Conservation (phyloP, 2,113 vertebrate species). For the Isurus oxyrinchus region DNA sequence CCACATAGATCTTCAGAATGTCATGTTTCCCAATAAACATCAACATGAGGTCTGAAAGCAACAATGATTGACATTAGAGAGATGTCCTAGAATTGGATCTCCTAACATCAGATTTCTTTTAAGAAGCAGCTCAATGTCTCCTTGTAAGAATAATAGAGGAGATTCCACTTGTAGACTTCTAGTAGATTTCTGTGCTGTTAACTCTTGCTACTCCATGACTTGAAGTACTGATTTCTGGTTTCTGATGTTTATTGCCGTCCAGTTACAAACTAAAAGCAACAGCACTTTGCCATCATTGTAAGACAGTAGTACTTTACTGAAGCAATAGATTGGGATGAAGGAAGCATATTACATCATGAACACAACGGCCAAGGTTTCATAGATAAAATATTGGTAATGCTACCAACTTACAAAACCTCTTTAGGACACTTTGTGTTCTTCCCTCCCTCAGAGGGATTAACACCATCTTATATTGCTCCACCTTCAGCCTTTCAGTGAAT, state of each 20-base stretch:
- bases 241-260: background rate
- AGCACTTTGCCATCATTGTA: background rate
- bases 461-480: background rate
- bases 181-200: background rate
- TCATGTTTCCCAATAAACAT: background rate
- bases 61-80: background rate
- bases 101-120: background rate
- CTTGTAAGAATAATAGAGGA: background rate
- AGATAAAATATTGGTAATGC: background rate
- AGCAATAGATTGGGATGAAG: background rate
- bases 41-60: background rate
- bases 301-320: background rate
- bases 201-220: background rate
- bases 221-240: background rate
- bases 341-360: background rate
- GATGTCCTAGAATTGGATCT: background rate
- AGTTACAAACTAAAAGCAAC: background rate
- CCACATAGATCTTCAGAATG: background rate
- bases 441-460: background rate
- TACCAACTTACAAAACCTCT: background rate
- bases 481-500: background rate
- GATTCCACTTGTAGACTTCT: background rate
- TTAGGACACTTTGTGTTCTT: background rate
- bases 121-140: background rate
- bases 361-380: background rate